These are phyloP conservation scores for Operophtera brumata DNA, from an alignment of 2,888 invertebrate species.

Conservation along the genomic window DNA sequence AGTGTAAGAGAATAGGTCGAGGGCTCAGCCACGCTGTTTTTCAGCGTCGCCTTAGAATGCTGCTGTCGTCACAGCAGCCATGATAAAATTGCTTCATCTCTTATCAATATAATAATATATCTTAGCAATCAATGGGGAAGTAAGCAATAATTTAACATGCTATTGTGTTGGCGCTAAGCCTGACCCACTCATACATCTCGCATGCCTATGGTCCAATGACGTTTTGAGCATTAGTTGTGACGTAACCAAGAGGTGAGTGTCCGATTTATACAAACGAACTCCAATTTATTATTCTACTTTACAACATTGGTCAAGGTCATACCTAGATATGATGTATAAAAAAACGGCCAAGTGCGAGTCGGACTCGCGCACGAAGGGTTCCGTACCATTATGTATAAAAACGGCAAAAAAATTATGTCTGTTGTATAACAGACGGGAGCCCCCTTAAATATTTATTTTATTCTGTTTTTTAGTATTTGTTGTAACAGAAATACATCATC, in stretches of 20 bases:
- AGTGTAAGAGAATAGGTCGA: no score
- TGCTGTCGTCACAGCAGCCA: no score
- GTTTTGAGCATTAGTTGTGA: conserved; percentile 51
- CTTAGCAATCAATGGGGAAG: neutral
- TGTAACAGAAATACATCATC: no score
- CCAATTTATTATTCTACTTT: conserved; percentile 21
- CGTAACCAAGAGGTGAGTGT: conserved; percentile 40
- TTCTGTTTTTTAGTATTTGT: no score
- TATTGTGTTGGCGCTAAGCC: conserved; percentile 36
- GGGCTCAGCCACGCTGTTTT: no score
- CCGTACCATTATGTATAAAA: no score
- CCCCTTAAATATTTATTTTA: no score
- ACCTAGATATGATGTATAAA: neutral
- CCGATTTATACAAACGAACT: conserved; percentile 24
- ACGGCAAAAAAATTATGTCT: no score
- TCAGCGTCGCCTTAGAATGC: no score
- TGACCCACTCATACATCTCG: conserved; percentile 51
- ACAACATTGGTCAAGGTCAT: conserved; percentile 25
- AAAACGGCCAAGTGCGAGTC: no score
- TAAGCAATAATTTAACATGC: conserved; percentile 6
- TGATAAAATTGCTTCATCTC: neutral
- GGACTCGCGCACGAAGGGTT: no score
- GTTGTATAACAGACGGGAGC: no score
- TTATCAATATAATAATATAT: neutral
- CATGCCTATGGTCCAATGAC: conserved; percentile 46